These are phyloP conservation scores for Cremastobaeus sp. DNA, from an alignment of 2,888 invertebrate genomes.

Conservation along the genomic window DNA sequence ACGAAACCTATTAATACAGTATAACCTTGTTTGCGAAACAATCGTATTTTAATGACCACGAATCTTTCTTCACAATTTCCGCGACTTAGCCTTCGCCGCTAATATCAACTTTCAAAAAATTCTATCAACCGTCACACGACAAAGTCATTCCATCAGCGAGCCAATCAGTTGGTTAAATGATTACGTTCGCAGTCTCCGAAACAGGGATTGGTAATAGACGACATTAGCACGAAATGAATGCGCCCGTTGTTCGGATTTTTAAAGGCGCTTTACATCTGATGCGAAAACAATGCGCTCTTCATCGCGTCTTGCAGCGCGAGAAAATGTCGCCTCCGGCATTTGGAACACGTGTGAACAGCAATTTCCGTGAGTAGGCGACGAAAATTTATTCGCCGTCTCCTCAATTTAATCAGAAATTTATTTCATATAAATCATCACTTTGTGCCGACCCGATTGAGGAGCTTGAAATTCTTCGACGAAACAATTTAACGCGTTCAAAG, in stretches of 20 bases:
- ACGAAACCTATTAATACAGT: conserved; percentile 13
- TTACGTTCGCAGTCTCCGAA: conserved; percentile 10
- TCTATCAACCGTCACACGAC: not conserved
- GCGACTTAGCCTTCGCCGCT: not conserved
- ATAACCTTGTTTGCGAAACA: not conserved
- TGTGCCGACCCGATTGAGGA: no score
- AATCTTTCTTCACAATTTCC: not conserved
- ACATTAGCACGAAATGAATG: conserved; percentile 5
- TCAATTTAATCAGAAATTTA: no score
- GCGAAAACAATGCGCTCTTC: conserved; percentile 32
- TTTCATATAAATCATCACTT: conserved; percentile 8
- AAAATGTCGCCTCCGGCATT: conserved; percentile 24
- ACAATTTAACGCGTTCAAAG: no score
- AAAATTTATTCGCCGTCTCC: no score
- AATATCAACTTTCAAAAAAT: not conserved
- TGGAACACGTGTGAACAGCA: conserved; percentile 18
- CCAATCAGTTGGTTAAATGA: conserved; percentile 15
- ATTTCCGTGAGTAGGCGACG: conserved; percentile 27
- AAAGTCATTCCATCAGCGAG: not conserved
- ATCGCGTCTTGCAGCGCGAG: conserved; percentile 9
- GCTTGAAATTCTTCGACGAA: no score
- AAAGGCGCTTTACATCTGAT: conserved; percentile 7
- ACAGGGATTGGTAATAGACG: conserved; percentile 6
- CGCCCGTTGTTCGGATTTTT: no score
- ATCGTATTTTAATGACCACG: not conserved